Evolutionary conservation across 2,113 vertebrate genomes (phyloP), one percentile per base, ranked within the genome.

Genomic region (Poicephalus meyeri): DNA sequence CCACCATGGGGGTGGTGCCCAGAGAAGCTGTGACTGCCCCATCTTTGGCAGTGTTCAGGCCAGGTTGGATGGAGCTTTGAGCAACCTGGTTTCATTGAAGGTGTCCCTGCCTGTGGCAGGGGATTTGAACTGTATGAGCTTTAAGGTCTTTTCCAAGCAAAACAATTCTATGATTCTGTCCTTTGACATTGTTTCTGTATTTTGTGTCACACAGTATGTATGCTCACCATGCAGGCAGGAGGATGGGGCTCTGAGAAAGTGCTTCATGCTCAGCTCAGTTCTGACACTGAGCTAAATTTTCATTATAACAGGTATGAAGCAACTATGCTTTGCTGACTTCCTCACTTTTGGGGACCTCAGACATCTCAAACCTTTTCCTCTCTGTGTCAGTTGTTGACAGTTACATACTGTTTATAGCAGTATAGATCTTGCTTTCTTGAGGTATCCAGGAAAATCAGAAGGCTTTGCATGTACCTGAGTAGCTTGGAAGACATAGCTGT

Each of bases 121-220:
- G 33, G 13, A 15, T 35, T 58, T 13, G 33, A 35, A n/a, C 13
- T 23, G 33, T 20, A 58, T n/a, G 55, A 58, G 13, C 33, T 58
- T 58, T 58, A 58, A 58, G 9, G 33, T 24, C 33, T 35, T 35
- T 58, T 58, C 13, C 33, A 35, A 10, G 13, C 14, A 15, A 58
- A 58, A 23, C 31, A 35, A 16, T 58, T 35, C 13, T 35, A 58
- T 35, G 33, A 58, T 35, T 35, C 21, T 35, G 33, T 35, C 6
- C 84, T 89, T 74, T 3, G 3, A 7, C 2, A 4, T 0, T 35
- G 5, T 37, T 74, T 42, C 25, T 70, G 0, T 52, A 4, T 80
- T 86, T 92, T 84, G 11, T 64, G 16, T 70, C 41, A 8, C 5
- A 20, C 11, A 2, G 33, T 13, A 14, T 39, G 10, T 39, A 33